Conservation (phyloP, 1,140 invertebrate genomes). For the Macrostomum lignano region DNA sequence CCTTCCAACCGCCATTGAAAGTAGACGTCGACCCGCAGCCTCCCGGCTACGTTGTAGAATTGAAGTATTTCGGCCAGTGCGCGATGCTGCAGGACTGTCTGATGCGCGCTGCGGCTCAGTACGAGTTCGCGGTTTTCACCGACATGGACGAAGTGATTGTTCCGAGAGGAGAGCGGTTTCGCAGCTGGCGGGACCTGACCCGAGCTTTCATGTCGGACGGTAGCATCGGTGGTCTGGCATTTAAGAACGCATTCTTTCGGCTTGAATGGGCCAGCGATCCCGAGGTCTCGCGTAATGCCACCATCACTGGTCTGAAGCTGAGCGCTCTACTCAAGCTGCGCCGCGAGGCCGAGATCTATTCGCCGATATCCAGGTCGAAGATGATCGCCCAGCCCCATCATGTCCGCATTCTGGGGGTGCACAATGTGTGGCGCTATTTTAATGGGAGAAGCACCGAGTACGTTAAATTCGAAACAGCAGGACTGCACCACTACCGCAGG, state of each 20-base stretch:
- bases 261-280: conserved; percentile 47
- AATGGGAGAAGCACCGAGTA: too few species aligned
- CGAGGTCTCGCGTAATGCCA: conserved; percentile 1
- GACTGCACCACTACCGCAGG: too few species aligned
- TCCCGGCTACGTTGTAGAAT: conserved; percentile 42
- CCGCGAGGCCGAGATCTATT: conserved; percentile 1
- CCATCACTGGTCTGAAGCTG: conserved; percentile 4
- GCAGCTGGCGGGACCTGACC: conserved; percentile 30
- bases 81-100: conserved; percentile 71
- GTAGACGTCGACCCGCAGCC: conserved; percentile 10
- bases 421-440: conserved; percentile 7
- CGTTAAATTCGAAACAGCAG: too few species aligned
- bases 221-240: conserved; percentile 14
- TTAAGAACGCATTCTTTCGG: conserved; percentile 74
- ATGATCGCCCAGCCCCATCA: conserved; percentile 1
- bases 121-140: conserved; percentile 48
- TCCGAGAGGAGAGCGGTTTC: conserved; percentile 42
- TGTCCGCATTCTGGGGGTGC: conserved; percentile 2
- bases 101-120: conserved; percentile 53
- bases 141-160: conserved; percentile 70
- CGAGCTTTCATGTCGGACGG: conserved; percentile 4
- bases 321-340: conserved; percentile 3
- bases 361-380: neutral
- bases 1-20: conserved; percentile 50
- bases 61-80: conserved; percentile 62